Conservation (phyloP, 2,888 invertebrate species). For the Tubulanus polymorphus region DNA sequence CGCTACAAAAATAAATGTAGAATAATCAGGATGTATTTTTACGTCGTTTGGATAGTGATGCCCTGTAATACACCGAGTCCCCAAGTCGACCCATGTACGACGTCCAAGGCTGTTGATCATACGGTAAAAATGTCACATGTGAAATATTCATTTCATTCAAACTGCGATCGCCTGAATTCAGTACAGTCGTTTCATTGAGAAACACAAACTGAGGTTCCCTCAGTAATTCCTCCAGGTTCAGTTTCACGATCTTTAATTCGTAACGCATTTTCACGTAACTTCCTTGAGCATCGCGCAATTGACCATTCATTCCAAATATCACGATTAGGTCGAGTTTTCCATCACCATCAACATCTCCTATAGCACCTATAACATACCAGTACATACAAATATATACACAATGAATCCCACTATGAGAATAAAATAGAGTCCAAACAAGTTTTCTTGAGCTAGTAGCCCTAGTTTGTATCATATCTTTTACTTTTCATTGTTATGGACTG, state of each 20-base stretch:
- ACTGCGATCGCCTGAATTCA: no score
- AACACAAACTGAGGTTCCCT: background rate
- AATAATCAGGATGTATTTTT: no score
- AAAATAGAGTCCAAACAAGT: no score
- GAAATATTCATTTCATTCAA: background rate
- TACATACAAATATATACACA: background rate
- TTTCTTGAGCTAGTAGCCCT: no score
- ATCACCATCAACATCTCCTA: constrained; percentile 45
- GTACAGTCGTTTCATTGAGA: background rate
- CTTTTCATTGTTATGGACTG: no score
- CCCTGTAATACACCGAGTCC: background rate
- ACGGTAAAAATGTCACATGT: constrained; percentile 12
- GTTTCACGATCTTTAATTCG: constrained; percentile 8
- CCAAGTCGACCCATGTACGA: constrained; percentile 18
- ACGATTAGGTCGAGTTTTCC: constrained; percentile 33
- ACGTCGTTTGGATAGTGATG: no score
- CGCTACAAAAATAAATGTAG: no score
- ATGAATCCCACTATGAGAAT: no score
- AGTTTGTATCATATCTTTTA: no score
- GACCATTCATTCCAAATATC: constrained; percentile 16
- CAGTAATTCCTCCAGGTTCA: constrained; percentile 10
- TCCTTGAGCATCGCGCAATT: constrained; percentile 4
- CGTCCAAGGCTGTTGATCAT: constrained; percentile 20
- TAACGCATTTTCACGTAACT: constrained; percentile 9
- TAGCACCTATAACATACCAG: constrained; percentile 25